Conservation (phyloP, 2,888 invertebrate genomes). For the Lydus trimaculatus region DNA sequence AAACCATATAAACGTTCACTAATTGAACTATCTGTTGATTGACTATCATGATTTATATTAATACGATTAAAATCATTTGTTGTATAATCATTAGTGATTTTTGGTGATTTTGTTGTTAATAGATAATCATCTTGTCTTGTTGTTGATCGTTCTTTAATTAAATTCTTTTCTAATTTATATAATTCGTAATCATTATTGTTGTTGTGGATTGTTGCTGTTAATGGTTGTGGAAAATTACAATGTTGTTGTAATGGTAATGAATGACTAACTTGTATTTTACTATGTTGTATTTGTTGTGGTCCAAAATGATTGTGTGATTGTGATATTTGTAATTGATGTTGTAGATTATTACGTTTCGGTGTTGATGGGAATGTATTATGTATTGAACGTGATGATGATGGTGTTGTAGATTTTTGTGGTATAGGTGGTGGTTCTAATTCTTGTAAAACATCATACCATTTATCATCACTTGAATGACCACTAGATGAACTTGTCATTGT, state of each 20-base stretch:
- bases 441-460: conserved; percentile 68
- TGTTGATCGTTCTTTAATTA: conserved; percentile 54
- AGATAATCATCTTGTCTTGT: conserved; percentile 61
- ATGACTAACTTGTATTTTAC: conserved; percentile 59
- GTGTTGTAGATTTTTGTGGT: conserved; percentile 57
- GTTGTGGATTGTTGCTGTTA: conserved; percentile 57
- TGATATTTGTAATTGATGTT: conserved; percentile 47
- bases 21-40: conserved; percentile 64
- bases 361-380: conserved; percentile 57
- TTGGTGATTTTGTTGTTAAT: conserved; percentile 54
- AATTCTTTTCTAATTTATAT: conserved; percentile 53
- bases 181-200: conserved; percentile 52
- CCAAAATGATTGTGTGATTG: conserved; percentile 55
- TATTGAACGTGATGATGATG: conserved; percentile 51
- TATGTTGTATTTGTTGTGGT: conserved; percentile 55
- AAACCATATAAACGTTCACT: conserved; percentile 58
- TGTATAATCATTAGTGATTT: conserved; percentile 48
- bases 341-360: conserved; percentile 55
- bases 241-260: conserved; percentile 59
- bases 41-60: conserved; percentile 60
- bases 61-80: conserved; percentile 50
- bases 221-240: conserved; percentile 56
- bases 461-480: conserved; percentile 70
- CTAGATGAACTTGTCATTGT: conserved; percentile 70
- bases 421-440: conserved; percentile 66